Conservation (phyloP, 30 jellyfish, hydroid and myxozoan genomes). For the Hydra vulgaris region DNA sequence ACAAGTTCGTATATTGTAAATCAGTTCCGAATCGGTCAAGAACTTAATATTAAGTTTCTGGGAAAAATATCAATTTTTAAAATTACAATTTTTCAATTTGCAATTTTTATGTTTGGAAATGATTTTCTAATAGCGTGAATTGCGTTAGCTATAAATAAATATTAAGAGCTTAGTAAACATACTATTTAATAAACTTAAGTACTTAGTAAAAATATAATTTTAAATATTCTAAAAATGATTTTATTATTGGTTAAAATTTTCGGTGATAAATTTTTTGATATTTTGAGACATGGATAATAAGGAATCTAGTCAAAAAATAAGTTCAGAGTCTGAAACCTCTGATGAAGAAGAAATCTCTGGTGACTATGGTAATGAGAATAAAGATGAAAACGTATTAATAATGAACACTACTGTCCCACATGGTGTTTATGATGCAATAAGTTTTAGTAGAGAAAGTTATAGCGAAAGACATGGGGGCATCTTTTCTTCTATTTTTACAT, state of each 20-base stretch:
- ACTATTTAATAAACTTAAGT: too few relatives aligned
- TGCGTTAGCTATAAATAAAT: too few relatives aligned
- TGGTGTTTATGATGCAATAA: slow-evolving; percentile 9
- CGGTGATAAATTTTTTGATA: too few relatives aligned
- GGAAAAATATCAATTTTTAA: neutral
- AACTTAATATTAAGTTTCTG: neutral
- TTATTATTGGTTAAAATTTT: too few relatives aligned
- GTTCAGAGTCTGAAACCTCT: slow-evolving; percentile 13
- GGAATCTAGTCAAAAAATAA: neutral
- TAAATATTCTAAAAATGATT: too few relatives aligned
- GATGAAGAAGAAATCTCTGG: slow-evolving; percentile 4
- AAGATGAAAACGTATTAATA: neutral
- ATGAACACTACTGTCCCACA: neutral
- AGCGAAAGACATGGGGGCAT: slow-evolving; percentile 61
- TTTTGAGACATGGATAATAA: neutral
- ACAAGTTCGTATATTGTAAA: neutral
- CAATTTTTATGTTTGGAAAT: too few relatives aligned
- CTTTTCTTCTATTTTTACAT: slow-evolving; percentile 73
- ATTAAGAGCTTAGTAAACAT: too few relatives aligned
- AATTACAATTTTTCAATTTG: too few relatives aligned
- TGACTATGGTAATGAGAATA: neutral
- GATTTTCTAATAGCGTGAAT: too few relatives aligned
- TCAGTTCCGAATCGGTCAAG: neutral
- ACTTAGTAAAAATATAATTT: too few relatives aligned
- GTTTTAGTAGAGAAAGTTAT: slow-evolving; percentile 14